Evolutionary conservation across 2,888 invertebrate species (phyloP).

Genomic region (Augiades crinisus): DNA sequence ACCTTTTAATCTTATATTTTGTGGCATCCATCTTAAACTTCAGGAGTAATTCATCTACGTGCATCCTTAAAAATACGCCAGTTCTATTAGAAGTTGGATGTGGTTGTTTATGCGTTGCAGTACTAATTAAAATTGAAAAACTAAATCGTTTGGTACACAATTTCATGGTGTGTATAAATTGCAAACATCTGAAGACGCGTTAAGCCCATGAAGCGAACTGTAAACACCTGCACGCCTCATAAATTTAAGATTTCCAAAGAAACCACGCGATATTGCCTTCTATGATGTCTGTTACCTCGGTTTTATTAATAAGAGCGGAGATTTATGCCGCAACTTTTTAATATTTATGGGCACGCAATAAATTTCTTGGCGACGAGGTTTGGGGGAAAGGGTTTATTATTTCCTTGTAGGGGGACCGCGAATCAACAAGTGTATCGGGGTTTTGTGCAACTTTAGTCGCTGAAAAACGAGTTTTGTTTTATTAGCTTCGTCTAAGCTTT

Average conservation of each 20-base stretch:
- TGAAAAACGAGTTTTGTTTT: slow-evolving; percentile 9
- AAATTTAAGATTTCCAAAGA: slow-evolving; percentile 27
- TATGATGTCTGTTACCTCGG: slow-evolving; percentile 51
- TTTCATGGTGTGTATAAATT: not conserved
- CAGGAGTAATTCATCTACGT: too few species aligned
- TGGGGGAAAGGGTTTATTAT: slow-evolving; percentile 71
- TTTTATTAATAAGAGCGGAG: slow-evolving; percentile 70
- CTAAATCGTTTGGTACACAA: too few species aligned
- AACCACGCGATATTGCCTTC: slow-evolving; percentile 48
- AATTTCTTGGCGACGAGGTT: slow-evolving; percentile 68
- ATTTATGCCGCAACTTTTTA: slow-evolving; percentile 78
- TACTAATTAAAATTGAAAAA: too few species aligned
- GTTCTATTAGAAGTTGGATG: too few species aligned
- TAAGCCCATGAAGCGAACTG: not conserved
- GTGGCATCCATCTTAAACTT: too few species aligned
- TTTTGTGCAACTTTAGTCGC: slow-evolving; percentile 20
- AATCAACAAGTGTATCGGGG: slow-evolving; percentile 63
- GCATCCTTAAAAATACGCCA: too few species aligned
- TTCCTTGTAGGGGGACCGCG: slow-evolving; percentile 54
- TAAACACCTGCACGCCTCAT: slow-evolving; percentile 23
- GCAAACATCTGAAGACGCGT: not conserved
- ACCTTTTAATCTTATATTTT: too few species aligned
- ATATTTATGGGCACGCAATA: slow-evolving; percentile 77
- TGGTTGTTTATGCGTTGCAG: too few species aligned
- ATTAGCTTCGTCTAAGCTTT: not conserved